Evolutionary conservation across 2,888 invertebrate species (phyloP), one percentile per base, ranked within the genome.

Genomic region (Alloscopus bannaensis): DNA sequence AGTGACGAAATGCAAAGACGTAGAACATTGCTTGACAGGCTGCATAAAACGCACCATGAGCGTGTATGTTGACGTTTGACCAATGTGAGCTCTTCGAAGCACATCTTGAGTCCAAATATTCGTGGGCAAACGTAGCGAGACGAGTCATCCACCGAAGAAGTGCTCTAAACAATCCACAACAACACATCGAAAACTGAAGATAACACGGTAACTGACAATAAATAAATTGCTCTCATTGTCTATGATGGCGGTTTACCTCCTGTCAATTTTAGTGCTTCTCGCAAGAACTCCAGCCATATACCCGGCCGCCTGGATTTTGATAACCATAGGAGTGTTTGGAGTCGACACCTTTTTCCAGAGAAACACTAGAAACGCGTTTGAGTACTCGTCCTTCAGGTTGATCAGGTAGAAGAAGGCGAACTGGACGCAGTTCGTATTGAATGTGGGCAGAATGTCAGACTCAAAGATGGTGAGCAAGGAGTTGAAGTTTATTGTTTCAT

Each of bases 21-120:
- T 98, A 97, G 89, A 99, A 98, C 55, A 98, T 90, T 0, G 95
- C 93, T 88, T 99, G 98, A 86, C 97, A 97, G 2, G 96, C 92
- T 0, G 95, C 92, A 88, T 97, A 97, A 89, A 99, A 99, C 0
- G 97, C 94, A 2, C 93, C 91, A 87, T 99, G 97, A 0, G 93
- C 91, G 86, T 93, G 91, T 0, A 92, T 87, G 84, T 93, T 93
- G 16, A 90, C 89, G 85, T 90, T 90, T 0, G 90, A 88, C 83
- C 89, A 89, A 59, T 87, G 86, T 84, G 90, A 90, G 82, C 84
- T 89, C 86, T 88, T 89, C 84, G 93, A 93, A 82, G 93, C 93
- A 0, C 91, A 91, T 0, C 91, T 90, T 55, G 91, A 91, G 0
- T 91, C 90, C 59, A 96, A 93, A 87, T 98, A 98, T 0, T 91